phyloP scores from a whole-genome alignment of 2,888 invertebrate species.

The Neoscelio sp. region DNA sequence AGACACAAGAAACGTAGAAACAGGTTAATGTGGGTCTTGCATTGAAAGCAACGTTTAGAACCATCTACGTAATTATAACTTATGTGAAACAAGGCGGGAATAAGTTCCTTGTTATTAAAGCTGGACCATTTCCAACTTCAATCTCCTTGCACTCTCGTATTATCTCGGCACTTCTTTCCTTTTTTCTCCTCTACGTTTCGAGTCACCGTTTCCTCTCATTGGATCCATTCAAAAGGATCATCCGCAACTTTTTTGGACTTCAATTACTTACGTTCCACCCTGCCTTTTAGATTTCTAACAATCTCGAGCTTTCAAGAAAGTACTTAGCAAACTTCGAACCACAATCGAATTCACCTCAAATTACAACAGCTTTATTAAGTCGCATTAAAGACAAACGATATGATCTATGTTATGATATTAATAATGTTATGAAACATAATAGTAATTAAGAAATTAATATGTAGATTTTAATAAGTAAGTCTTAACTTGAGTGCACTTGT shows the following conservation, averaged over 20 bases:
- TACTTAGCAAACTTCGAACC: slow-evolving; percentile 60
- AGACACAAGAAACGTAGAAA: slow-evolving; percentile 25
- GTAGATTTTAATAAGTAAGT: no score
- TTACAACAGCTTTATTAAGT: slow-evolving; percentile 54
- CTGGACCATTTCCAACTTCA: slow-evolving; percentile 73
- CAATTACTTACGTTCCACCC: slow-evolving; percentile 60
- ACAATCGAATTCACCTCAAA: slow-evolving; percentile 49
- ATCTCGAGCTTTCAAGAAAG: slow-evolving; percentile 51
- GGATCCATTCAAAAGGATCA: slow-evolving; percentile 64
- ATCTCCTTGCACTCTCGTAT: slow-evolving; percentile 63
- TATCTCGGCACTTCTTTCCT: slow-evolving; percentile 56
- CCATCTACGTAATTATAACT: slow-evolving; percentile 70
- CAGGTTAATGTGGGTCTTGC: slow-evolving; percentile 42
- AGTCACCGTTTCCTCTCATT: slow-evolving; percentile 53
- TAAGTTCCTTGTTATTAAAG: slow-evolving; percentile 69
- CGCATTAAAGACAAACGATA: slow-evolving; percentile 36
- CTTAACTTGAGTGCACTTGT: no score
- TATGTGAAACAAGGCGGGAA: slow-evolving; percentile 70
- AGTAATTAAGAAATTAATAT: slow-evolving; percentile 1
- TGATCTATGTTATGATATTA: slow-evolving; percentile 9
- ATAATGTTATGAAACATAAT: slow-evolving; percentile 9
- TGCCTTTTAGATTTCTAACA: slow-evolving; percentile 56
- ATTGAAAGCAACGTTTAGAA: slow-evolving; percentile 64
- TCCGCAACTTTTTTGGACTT: slow-evolving; percentile 63
- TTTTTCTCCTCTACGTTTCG: slow-evolving; percentile 23